Base-by-base conservation (phyloP, 1,140 invertebrate species). In the Diplogasteroides magnus region DNA sequence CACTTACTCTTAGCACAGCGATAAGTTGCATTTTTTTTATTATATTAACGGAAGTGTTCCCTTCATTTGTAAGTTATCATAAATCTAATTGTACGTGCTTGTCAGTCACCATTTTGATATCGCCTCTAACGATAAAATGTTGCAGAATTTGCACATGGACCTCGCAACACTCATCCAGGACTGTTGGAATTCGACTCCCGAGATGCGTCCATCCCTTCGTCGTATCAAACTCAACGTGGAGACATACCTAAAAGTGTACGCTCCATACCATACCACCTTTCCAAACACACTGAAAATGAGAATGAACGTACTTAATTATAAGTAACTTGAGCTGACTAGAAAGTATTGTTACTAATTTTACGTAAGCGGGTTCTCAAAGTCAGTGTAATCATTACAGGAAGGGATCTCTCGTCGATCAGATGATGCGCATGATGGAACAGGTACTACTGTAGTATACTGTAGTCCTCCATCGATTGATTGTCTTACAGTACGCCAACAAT, bases 401-500 rank as follows among this genome's bases (percentile, higher is more conserved):
- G 61, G 71, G 71, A 31, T 67, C 61, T 57, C 58, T 75, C 29
- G 71, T 75, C 31, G 74, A 76, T 65, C 74, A 76, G 57, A 76
- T 76, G 73, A 76, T 77, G 65, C 19, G 70, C 32, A 74, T 76
- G 74, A 75, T 76, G 74, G 74, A 76, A 61, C 64, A n/a, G n/a
- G n/a, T n/a, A n/a, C n/a, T n/a, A n/a, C n/a, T n/a, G n/a, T n/a
- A n/a, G n/a, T n/a, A n/a, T n/a, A n/a, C n/a, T n/a, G n/a, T n/a
- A n/a, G n/a, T n/a, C n/a, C n/a, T n/a, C n/a, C n/a, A n/a, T n/a
- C n/a, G n/a, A n/a, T n/a, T n/a, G n/a, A n/a, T n/a, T n/a, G n/a
- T n/a, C n/a, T n/a, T n/a, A n/a, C n/a, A 76, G 28, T 97, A 98
- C 81, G 93, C 94, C 0, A 94, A 94, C 82, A 97, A 97, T 83